These are phyloP conservation scores for Apis florea DNA, from an alignment of 1,140 invertebrate species.

Conservation along the genomic window DNA sequence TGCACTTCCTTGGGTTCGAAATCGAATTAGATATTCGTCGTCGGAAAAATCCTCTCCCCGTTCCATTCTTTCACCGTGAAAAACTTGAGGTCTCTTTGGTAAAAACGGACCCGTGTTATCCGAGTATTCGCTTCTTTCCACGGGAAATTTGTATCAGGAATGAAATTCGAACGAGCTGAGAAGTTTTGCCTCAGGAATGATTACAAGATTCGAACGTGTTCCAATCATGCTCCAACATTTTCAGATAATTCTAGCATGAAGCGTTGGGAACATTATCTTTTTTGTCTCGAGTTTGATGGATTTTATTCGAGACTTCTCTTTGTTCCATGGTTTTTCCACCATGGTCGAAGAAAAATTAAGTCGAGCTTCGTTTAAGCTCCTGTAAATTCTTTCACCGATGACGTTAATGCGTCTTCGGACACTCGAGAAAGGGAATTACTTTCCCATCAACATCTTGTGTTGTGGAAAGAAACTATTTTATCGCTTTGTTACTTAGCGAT, in stretches of 20 bases:
- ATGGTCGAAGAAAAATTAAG: background rate
- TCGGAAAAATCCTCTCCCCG: background rate
- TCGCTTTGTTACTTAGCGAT: constrained; percentile 58
- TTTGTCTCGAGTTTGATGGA: background rate
- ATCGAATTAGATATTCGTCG: constrained; percentile 51
- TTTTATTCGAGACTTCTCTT: background rate
- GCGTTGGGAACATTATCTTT: background rate
- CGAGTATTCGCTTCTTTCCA: background rate
- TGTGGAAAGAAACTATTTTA: constrained; percentile 41
- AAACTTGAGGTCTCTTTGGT: constrained; percentile 11
- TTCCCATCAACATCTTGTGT: constrained; percentile 11
- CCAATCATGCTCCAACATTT: background rate
- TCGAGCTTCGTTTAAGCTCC: background rate
- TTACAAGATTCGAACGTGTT: background rate
- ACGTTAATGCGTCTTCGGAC: background rate
- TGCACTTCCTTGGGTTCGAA: constrained; percentile 37
- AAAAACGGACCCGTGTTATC: background rate
- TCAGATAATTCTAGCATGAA: background rate
- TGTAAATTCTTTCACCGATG: background rate
- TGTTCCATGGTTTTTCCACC: background rate
- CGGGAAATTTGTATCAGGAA: background rate
- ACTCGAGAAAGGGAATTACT: constrained; percentile 8
- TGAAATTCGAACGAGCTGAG: background rate
- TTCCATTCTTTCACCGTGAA: background rate
- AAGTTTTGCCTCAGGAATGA: too few relatives aligned